Conservation (phyloP, 2,888 invertebrate genomes). For the Ochropleura plecta region DNA sequence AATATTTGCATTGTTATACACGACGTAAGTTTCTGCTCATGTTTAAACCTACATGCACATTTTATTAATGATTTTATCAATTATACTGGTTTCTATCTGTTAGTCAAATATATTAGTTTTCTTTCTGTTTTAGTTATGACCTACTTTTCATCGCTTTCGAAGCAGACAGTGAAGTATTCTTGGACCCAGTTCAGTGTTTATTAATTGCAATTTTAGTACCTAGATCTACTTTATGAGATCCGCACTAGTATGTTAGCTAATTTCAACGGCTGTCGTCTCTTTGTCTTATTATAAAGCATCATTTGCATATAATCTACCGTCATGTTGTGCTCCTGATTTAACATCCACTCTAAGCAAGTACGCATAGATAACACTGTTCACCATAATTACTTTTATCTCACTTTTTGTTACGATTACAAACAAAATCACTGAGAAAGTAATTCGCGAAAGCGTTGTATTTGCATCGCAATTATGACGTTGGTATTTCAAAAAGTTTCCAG, state of each 20-base stretch:
- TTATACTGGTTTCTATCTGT: too few species aligned
- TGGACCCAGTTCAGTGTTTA: too few species aligned
- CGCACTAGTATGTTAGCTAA: slow-evolving; percentile 8
- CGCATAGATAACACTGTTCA: slow-evolving; percentile 37
- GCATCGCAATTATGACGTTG: slow-evolving; percentile 56
- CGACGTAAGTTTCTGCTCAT: too few species aligned
- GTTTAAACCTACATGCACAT: not conserved
- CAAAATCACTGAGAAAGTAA: slow-evolving; percentile 58
- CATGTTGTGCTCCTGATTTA: slow-evolving; percentile 43
- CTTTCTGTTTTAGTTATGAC: not conserved
- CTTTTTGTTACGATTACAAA: slow-evolving; percentile 49
- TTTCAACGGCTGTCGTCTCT: slow-evolving; percentile 4
- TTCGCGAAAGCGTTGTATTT: slow-evolving; percentile 62
- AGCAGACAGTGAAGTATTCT: not conserved
- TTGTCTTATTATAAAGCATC: slow-evolving; percentile 9
- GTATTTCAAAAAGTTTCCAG: slow-evolving; percentile 53
- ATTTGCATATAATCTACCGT: slow-evolving; percentile 50
- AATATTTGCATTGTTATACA: not conserved
- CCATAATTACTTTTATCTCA: slow-evolving; percentile 51
- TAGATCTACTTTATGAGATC: slow-evolving; percentile 1
- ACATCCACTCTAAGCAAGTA: slow-evolving; percentile 6
- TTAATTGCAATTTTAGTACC: not conserved
- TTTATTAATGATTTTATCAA: too few species aligned
- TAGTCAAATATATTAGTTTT: not conserved
- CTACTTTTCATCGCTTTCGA: not conserved